Base-by-base conservation (phyloP, 2,888 invertebrate genomes). In the Tinea trinotella region DNA sequence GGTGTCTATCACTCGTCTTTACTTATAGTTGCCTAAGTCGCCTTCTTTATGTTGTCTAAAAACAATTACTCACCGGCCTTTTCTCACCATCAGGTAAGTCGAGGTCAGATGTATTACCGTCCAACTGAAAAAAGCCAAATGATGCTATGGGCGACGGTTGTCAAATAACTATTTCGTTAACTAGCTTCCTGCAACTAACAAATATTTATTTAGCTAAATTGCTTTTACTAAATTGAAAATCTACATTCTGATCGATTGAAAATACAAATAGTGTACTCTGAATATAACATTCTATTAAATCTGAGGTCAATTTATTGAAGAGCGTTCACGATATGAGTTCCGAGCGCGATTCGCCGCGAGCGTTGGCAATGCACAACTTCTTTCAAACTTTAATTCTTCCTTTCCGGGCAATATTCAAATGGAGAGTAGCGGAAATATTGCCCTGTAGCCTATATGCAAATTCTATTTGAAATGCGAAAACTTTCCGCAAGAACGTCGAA, bases 361-460 rank as follows among this genome's bases (percentile, higher is more conserved):
- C 30, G 12, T 13, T 24, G 13, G 24, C 50, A 50, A 22, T 48
- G 48, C 48, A 17, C 19, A 46, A 46, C 46, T 19, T 46, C 19
- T 19, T 46, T 46, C 46, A 19, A 46, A 19, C 50, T 70, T 70
- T 62, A 57, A 65, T 66, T 70, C 66, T 64, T 67, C 65, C 67
- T 62, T 68, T 70, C 65, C 66, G 70, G 79, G 78, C 81, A 71
- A 73, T 78, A 81, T 80, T 77, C 72, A 77, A 77, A 80, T 76
- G 68, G 62, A 67, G 67, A 67, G 65, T 64, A 63, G 62, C 72
- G 78, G 77, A 80, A 78, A 82, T 82, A 82, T 79, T 75, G 77
- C 77, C 63, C 67, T 72, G 70, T 76, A 71, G 73, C 73, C 78
- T 74, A 70, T 78, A 81, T 80, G 81, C 74, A 80, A 79, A 82